These are phyloP conservation scores for Atta cephalotes DNA, from an alignment of 1,140 invertebrate species.

Conservation along the genomic window DNA sequence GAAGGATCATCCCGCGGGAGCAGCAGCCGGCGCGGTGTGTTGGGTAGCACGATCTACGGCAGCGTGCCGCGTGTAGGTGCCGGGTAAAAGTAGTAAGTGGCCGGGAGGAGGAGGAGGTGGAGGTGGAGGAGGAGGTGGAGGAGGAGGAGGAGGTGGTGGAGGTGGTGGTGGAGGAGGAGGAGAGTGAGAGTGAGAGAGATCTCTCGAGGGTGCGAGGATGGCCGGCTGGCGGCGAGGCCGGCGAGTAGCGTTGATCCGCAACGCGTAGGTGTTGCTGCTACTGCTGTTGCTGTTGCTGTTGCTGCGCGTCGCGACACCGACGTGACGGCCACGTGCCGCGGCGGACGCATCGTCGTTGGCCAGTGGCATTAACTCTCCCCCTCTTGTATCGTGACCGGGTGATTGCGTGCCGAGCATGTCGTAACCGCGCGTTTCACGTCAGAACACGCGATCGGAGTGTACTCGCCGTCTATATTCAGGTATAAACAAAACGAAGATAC, in stretches of 20 bases:
- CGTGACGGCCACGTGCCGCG: conserved; percentile 80
- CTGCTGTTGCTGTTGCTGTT: conserved; percentile 23
- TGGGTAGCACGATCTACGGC: background rate
- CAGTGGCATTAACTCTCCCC: conserved; percentile 60
- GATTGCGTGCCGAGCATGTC: conserved; percentile 53
- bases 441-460: conserved; percentile 48
- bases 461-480: background rate
- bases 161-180: background rate
- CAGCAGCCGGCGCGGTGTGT: conserved; percentile 58
- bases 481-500: conserved; percentile 27
- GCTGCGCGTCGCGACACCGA: conserved; percentile 74
- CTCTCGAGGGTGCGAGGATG: conserved; percentile 51
- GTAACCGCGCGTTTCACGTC: conserved; percentile 34
- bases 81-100: background rate
- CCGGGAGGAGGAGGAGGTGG: background rate
- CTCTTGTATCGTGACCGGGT: conserved; percentile 9
- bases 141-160: conserved; percentile 21
- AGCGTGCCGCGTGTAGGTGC: conserved; percentile 35
- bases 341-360: conserved; percentile 60
- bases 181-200: background rate
- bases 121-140: background rate
- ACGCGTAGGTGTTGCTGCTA: conserved; percentile 68
- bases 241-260: conserved; percentile 61
- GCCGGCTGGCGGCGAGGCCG: conserved; percentile 69
- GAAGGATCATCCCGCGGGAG: conserved; percentile 59